phyloP scores from a whole-genome alignment of 2,888 invertebrate species.

The Dorcus parallelipipedus region DNA sequence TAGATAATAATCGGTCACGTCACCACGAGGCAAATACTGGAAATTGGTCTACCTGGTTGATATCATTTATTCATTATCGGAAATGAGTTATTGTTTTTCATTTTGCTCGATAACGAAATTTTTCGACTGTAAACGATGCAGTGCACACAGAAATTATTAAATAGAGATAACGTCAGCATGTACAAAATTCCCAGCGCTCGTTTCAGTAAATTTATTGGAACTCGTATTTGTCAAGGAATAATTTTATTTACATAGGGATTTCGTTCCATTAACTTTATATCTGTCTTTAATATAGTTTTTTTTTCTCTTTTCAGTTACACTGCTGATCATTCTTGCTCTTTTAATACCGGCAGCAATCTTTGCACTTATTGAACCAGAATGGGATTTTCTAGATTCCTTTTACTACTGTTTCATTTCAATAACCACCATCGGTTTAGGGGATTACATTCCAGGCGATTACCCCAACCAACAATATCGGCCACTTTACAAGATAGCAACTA shows the following conservation, averaged over 20 bases:
- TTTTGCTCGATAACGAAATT: no score
- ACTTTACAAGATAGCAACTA: slow-evolving; percentile 78
- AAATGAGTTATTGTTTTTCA: no score
- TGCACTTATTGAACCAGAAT: slow-evolving; percentile 71
- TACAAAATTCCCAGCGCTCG: no score
- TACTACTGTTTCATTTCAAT: slow-evolving; percentile 91
- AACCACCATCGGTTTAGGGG: slow-evolving; percentile 85
- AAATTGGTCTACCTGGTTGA: no score
- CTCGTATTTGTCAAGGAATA: not conserved
- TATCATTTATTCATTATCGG: not conserved
- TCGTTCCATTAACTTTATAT: not conserved
- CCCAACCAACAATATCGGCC: slow-evolving; percentile 73
- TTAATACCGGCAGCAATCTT: slow-evolving; percentile 74
- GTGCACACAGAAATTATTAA: not conserved
- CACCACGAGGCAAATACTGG: no score
- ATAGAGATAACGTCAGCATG: not conserved
- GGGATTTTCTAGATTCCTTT: slow-evolving; percentile 83
- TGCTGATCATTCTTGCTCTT: slow-evolving; percentile 62
- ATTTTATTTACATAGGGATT: not conserved
- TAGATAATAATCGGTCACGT: no score
- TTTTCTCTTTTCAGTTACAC: slow-evolving; percentile 49
- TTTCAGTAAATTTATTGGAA: no score
- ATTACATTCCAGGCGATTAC: slow-evolving; percentile 83
- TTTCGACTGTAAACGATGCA: not conserved
- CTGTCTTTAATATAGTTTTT: not conserved